Conservation (phyloP, 2,888 invertebrate species). For the Coleophora flavipennella region DNA sequence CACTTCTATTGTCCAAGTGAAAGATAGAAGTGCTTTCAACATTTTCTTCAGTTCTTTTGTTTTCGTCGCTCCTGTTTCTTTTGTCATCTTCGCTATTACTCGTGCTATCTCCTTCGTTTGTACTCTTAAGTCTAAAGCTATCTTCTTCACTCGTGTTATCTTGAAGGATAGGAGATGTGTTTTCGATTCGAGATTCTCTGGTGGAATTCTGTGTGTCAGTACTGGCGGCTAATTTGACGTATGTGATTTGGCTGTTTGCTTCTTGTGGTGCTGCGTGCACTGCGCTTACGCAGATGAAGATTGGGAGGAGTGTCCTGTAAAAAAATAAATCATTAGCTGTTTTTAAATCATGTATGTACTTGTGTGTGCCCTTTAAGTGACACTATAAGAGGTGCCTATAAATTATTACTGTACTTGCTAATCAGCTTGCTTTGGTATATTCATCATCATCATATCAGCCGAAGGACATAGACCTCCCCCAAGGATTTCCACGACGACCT, state of each 20-base stretch:
- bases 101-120: slow-evolving; percentile 10
- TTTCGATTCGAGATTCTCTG: slow-evolving; percentile 34
- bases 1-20: too few species aligned
- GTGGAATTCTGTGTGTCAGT: slow-evolving; percentile 15
- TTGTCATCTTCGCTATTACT: not conserved
- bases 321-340: not conserved
- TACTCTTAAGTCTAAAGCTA: slow-evolving; percentile 12
- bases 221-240: slow-evolving; percentile 36
- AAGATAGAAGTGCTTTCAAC: too few species aligned
- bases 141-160: slow-evolving; percentile 14
- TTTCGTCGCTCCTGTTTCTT: too few species aligned
- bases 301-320: slow-evolving; percentile 36
- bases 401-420: too few species aligned
- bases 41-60: too few species aligned
- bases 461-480: too few species aligned
- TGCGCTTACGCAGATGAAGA: slow-evolving; percentile 26
- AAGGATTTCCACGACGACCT: too few species aligned
- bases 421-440: too few species aligned
- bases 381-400: too few species aligned
- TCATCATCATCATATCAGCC: too few species aligned
- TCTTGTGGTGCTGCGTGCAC: slow-evolving; percentile 40
- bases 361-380: too few species aligned
- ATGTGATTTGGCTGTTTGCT: slow-evolving; percentile 38
- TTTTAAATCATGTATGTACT: too few species aligned
- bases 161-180: slow-evolving; percentile 30